Evolutionary conservation across 2,888 invertebrate species (phyloP), one percentile per base, ranked within the genome.

Genomic region (Macropis europaea): DNA sequence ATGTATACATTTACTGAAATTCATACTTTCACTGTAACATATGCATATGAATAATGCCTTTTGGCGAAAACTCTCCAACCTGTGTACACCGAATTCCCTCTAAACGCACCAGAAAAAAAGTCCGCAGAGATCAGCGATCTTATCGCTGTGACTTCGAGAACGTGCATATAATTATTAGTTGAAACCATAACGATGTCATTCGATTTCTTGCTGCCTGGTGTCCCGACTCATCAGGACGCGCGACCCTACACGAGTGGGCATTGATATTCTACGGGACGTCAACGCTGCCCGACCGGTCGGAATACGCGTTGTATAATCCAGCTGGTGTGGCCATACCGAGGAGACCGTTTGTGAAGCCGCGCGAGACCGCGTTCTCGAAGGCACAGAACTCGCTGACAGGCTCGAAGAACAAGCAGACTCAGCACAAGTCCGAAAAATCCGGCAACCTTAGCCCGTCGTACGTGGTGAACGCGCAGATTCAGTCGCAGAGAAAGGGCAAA

Each of bases 181-280:
- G 7, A 38, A 30, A 24, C 48, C 26, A 32, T 54, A 60, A 56
- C 38, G 11, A 38, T 26, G n/a, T 50, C 72, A 48, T 75, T 38
- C 36, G 19, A 69, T 79, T 79, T 76, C 50, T 59, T 57, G 72
- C 72, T 66, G 76, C 62, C 43, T 47, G 36, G 43, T 38, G 17
- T 40, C 28, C 43, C 19, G 57, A 54, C 62, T 11, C 30, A 63
- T 86, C 92, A 97, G 97, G 96, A 91, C 94, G 96, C 90, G 97
- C 97, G 70, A 94, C 95, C 77, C 93, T 98, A 84, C 95, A 96
- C 91, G 96, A 96, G 90, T 98, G 98, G 98, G 96, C 97, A 73
- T 92, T 98, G 89, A 95, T 97, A 87, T 93, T 98, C 89, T 97
- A 97, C 90, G 98, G 98, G 83, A 98, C 98, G 67, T 94, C 92